Conservation (phyloP, 2,888 invertebrate genomes). For the Lasius fuliginosus region DNA sequence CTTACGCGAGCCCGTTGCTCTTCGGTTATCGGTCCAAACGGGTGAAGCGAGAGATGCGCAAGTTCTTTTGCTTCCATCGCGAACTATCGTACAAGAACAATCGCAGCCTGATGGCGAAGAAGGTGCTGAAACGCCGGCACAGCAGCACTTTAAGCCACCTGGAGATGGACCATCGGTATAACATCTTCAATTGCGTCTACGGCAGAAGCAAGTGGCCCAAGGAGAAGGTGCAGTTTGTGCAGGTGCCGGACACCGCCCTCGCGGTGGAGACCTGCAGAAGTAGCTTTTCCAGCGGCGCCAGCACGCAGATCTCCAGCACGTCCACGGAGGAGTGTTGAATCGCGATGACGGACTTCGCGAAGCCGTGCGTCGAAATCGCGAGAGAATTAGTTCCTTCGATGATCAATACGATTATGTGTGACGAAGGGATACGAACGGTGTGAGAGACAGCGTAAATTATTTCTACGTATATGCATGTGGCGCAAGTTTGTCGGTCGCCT, state of each 20-base stretch:
- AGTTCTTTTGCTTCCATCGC: constrained; percentile 86
- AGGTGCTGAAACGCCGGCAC: constrained; percentile 83
- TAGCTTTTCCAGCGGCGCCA: constrained; percentile 89
- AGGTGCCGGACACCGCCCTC: constrained; percentile 88
- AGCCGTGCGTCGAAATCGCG: constrained; percentile 3
- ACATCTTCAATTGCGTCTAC: constrained; percentile 84
- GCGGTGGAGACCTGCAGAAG: constrained; percentile 89
- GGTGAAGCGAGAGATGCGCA: constrained; percentile 88
- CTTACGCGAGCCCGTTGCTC: constrained; percentile 91
- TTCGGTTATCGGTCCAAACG: constrained; percentile 92
- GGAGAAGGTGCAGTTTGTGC: constrained; percentile 87
- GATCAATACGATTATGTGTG: neutral
- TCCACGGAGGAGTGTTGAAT: constrained; percentile 87
- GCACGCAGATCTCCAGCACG: constrained; percentile 89
- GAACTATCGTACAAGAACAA: constrained; percentile 85
- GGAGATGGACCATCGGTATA: constrained; percentile 82
- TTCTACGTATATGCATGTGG: constrained; percentile 1
- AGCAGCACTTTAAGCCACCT: constrained; percentile 79
- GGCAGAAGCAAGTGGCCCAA: constrained; percentile 83
- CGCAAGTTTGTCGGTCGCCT: neutral
- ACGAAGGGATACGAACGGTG: neutral
- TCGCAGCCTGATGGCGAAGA: constrained; percentile 86
- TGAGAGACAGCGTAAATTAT: neutral
- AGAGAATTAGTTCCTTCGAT: constrained; percentile 7
- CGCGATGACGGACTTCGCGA: constrained; percentile 9